Percentiles rank a stretch among this genome's conserved stretches.
Conservation (phyloP, 2,797 vertebrate species). For the Bovichtus variegatus region DNA sequence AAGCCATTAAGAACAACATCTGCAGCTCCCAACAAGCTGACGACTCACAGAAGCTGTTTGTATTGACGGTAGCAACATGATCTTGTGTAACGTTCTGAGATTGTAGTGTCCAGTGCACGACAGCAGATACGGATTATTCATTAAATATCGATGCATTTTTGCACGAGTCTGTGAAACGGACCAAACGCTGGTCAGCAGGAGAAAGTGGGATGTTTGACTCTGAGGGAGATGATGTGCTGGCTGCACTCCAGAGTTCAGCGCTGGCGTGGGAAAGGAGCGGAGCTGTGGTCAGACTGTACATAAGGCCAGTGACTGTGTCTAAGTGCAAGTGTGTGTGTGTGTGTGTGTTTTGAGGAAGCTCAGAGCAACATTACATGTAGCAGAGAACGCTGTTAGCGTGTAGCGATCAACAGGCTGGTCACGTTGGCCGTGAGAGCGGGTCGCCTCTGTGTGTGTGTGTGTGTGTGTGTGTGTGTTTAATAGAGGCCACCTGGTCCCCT, state of each 20-base stretch:
- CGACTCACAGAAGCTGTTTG: too few species aligned
- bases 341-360: slow-evolving; percentile 27
- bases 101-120: too few species aligned
- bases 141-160: neutral
- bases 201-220: slow-evolving; percentile 56
- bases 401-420: slow-evolving; percentile 71
- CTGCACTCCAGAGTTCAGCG: slow-evolving; percentile 63
- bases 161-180: neutral
- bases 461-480: slow-evolving; percentile 45
- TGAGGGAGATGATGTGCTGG: slow-evolving; percentile 64
- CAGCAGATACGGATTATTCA: neutral
- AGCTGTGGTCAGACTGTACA: slow-evolving; percentile 67
- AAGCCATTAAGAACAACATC: too few species aligned
- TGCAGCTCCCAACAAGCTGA: too few species aligned
- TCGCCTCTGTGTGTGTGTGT: slow-evolving; percentile 15
- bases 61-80: too few species aligned
- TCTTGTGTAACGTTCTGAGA: too few species aligned
- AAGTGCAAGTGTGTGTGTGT: slow-evolving; percentile 33
- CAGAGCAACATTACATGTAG: slow-evolving; percentile 35
- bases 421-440: slow-evolving; percentile 64
- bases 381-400: slow-evolving; percentile 50
- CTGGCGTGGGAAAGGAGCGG: slow-evolving; percentile 80
- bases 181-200: slow-evolving; percentile 15
- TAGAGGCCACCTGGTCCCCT: slow-evolving; percentile 80
- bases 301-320: slow-evolving; percentile 57